phyloP scores from a whole-genome alignment of 2,797 vertebrate species.

The Mormyrus proboscirostris region DNA sequence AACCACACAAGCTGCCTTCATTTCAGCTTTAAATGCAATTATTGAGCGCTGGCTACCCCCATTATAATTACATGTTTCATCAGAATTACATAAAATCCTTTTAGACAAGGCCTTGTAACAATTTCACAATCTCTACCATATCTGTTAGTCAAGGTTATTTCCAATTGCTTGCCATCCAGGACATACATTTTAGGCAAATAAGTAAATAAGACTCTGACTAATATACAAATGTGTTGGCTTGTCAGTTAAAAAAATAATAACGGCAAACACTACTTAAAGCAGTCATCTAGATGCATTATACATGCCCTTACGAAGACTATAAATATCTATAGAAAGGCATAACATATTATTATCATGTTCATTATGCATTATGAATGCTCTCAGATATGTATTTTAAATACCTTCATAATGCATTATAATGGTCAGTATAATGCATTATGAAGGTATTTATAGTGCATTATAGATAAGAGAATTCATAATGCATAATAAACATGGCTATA shows the following conservation, averaged over 20 bases:
- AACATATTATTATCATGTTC: not conserved
- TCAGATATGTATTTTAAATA: not conserved
- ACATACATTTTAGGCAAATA: not conserved
- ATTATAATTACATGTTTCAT: not conserved
- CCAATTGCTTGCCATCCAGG: not conserved
- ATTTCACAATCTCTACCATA: not conserved
- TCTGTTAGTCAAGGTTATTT: not conserved
- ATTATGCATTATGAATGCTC: not conserved
- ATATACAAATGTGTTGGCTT: not conserved
- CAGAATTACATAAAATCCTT: not conserved
- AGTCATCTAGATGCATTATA: not conserved
- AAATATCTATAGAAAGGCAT: not conserved
- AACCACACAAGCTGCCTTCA: not conserved
- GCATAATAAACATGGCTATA: no score
- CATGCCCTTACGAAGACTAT: not conserved
- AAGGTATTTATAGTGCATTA: no score
- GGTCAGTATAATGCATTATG: no score
- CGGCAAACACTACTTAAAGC: not conserved
- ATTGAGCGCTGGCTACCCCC: not conserved
- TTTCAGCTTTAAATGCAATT: not conserved
- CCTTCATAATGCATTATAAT: no score
- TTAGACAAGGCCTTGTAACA: not conserved
- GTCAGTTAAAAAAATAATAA: not conserved
- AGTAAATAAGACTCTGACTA: not conserved
- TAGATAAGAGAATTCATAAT: no score